Percentiles rank a stretch among this genome's conserved stretches.
Evolutionary conservation across 2,113 vertebrate species (phyloP).

Genomic region (Heliornis fulica): DNA sequence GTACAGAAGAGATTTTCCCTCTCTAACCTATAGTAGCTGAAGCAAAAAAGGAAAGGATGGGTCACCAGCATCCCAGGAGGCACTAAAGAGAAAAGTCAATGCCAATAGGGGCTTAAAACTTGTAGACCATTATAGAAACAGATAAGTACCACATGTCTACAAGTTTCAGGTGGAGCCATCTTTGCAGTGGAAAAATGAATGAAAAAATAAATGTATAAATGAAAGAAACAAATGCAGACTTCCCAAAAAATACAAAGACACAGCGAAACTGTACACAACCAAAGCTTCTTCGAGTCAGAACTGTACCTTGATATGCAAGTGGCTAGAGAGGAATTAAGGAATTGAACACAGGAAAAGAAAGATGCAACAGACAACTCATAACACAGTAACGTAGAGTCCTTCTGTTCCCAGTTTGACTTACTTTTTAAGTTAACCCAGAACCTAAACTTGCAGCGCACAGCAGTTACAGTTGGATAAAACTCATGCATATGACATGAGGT

Average conservation of each 20-base stretch:
- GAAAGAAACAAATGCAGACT: not conserved
- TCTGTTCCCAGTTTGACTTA: not conserved
- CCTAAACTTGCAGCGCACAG: not conserved
- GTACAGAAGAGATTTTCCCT: not conserved
- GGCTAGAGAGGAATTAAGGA: not conserved
- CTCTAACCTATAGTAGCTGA: not conserved
- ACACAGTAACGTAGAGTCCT: not conserved
- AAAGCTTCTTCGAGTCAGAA: not conserved
- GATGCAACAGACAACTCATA: not conserved
- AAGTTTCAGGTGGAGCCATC: not conserved
- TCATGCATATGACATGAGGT: not conserved
- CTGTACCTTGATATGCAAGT: not conserved
- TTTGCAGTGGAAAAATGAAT: not conserved
- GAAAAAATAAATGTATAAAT: not conserved
- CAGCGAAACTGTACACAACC: not conserved
- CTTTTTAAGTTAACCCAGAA: not conserved
- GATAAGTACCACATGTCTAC: not conserved
- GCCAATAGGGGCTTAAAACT: not conserved
- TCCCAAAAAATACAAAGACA: not conserved
- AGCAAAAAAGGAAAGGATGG: not conserved
- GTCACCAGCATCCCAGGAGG: not conserved
- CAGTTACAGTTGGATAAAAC: not conserved
- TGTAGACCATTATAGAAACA: not conserved
- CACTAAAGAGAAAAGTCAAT: not conserved
- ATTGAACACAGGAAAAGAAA: not conserved